These are phyloP conservation scores for Oryzias celebensis DNA, from an alignment of 2,113 vertebrate species.

Conservation along the genomic window DNA sequence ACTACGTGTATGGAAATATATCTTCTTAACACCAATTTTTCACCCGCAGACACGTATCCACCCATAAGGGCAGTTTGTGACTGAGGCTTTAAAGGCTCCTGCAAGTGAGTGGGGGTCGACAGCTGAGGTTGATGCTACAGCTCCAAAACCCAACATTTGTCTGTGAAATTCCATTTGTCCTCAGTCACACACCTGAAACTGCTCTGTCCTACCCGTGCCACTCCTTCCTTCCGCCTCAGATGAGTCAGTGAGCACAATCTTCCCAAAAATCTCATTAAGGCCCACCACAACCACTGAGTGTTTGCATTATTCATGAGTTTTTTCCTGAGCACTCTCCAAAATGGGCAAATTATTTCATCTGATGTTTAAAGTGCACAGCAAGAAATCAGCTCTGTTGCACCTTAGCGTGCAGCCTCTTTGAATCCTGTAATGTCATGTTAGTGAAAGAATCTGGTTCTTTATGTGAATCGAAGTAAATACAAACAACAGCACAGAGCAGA, in stretches of 20 bases:
- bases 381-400: slow-evolving; percentile 35
- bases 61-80: too few species aligned
- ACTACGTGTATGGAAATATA: too few species aligned
- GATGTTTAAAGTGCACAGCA: slow-evolving; percentile 59
- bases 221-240: slow-evolving; percentile 14
- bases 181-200: slow-evolving; percentile 29
- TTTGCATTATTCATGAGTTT: slow-evolving; percentile 69
- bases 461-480: neutral
- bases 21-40: too few species aligned
- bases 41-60: too few species aligned
- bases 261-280: slow-evolving; percentile 68
- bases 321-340: slow-evolving; percentile 45
- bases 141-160: neutral
- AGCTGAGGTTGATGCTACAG: neutral
- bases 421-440: slow-evolving; percentile 6
- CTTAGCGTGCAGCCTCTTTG: slow-evolving; percentile 21
- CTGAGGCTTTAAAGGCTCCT: too few species aligned
- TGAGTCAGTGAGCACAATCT: slow-evolving; percentile 58
- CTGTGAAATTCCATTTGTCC: slow-evolving; percentile 24
- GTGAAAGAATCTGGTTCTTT: neutral
- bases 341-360: slow-evolving; percentile 59
- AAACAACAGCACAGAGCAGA: too few species aligned
- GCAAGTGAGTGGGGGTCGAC: too few species aligned
- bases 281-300: slow-evolving; percentile 55
- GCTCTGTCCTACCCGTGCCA: slow-evolving; percentile 17